phyloP scores from a whole-genome alignment of 2,113 vertebrate species.

The Leiothrix lutea region DNA sequence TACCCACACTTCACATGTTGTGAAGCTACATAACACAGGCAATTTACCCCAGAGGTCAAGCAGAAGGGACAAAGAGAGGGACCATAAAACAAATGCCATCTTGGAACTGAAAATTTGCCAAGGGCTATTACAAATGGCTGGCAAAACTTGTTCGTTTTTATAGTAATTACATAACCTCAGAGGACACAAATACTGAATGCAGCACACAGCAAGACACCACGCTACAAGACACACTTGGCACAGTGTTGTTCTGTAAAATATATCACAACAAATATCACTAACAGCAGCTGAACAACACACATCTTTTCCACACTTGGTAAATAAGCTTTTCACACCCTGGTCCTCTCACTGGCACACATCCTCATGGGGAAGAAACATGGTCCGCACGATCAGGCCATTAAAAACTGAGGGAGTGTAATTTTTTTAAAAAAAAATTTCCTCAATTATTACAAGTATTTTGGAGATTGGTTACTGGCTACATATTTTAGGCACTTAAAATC shows the following conservation, averaged over 20 bases:
- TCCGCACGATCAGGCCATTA: background rate
- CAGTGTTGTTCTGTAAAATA: background rate
- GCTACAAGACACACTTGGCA: background rate
- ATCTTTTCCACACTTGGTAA: background rate
- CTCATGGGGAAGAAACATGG: background rate
- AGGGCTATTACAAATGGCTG: background rate
- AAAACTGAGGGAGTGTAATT: background rate
- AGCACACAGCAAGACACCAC: background rate
- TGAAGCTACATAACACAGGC: background rate
- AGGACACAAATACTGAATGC: background rate
- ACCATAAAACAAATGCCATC: background rate
- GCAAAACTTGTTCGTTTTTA: conserved; percentile 13
- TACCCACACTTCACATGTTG: background rate
- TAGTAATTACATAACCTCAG: conserved; percentile 24
- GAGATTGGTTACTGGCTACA: background rate
- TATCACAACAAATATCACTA: background rate
- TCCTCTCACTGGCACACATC: background rate
- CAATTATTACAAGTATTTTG: background rate
- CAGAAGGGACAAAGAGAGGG: background rate
- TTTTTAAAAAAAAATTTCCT: background rate
- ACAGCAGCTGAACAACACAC: background rate
- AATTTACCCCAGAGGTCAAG: background rate
- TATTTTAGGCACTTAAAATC: background rate
- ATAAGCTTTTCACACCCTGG: background rate
- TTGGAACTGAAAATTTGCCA: background rate